Evolutionary conservation across 2,797 vertebrate genomes (phyloP).

Genomic region (Vultur gryphus): DNA sequence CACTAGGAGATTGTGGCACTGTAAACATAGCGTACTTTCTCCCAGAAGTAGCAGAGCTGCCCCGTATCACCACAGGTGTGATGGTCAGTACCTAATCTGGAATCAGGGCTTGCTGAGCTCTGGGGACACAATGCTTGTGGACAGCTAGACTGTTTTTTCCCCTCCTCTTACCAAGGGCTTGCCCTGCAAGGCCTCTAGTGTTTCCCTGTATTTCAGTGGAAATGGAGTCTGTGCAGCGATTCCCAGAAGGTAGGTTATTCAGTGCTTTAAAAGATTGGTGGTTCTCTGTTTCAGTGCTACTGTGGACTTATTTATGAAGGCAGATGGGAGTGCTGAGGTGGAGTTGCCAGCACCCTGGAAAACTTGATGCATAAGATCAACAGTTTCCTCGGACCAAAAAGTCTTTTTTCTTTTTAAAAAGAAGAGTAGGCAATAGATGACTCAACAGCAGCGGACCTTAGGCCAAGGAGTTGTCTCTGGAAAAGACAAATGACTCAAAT

Average conservation of each 20-base stretch:
- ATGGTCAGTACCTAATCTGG: neutral
- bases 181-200: neutral
- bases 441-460: conserved; percentile 10
- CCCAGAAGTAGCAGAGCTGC: neutral
- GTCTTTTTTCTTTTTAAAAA: neutral
- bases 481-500: conserved; percentile 22
- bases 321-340: neutral
- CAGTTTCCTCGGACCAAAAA: neutral
- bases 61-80: neutral
- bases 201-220: neutral
- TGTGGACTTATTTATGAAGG: neutral
- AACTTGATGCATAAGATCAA: neutral
- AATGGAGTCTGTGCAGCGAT: neutral
- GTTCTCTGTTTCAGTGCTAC: neutral
- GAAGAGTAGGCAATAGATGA: conserved; percentile 8
- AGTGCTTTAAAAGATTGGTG: neutral
- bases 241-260: conserved; percentile 25
- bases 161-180: neutral
- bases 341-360: conserved; percentile 30
- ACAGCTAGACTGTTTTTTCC: neutral
- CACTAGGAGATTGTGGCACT: neutral
- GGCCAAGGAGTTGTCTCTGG: neutral
- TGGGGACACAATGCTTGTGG: neutral
- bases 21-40: neutral
- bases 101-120: neutral